These are phyloP conservation scores for Cariama cristata DNA, from an alignment of 2,113 vertebrate genomes.

Conservation along the genomic window DNA sequence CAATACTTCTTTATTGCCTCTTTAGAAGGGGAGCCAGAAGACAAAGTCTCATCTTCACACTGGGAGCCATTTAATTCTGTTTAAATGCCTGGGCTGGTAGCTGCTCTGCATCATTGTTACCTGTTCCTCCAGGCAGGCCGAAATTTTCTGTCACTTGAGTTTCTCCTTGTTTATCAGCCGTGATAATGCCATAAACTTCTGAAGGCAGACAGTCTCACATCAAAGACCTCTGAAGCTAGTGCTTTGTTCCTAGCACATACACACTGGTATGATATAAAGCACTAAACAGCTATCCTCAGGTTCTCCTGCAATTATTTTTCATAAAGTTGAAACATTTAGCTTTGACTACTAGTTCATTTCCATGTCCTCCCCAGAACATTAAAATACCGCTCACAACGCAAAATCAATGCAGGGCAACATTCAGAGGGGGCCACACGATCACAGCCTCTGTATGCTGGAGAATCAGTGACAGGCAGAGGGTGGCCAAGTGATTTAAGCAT, in stretches of 20 bases:
- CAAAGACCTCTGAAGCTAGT: neutral
- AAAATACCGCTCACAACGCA: neutral
- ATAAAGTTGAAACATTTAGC: neutral
- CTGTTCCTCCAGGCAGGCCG: neutral
- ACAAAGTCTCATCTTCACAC: neutral
- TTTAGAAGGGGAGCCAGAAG: neutral
- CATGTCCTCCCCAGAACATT: neutral
- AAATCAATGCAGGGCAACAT: neutral
- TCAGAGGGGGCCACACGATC: neutral
- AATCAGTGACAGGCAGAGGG: neutral
- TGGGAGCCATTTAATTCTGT: neutral
- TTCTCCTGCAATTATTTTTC: neutral
- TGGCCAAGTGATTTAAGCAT: neutral
- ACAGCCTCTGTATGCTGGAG: neutral
- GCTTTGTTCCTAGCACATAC: neutral
- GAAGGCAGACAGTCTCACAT: neutral
- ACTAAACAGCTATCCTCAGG: neutral
- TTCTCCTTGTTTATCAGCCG: neutral
- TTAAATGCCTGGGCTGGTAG: neutral
- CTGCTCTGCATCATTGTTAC: neutral
- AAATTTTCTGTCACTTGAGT: neutral
- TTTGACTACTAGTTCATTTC: neutral
- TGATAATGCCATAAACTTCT: neutral
- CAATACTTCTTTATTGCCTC: neutral
- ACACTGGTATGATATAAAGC: neutral